Evolutionary conservation across 2,888 invertebrate genomes (phyloP).

Genomic region (Tuta absoluta): DNA sequence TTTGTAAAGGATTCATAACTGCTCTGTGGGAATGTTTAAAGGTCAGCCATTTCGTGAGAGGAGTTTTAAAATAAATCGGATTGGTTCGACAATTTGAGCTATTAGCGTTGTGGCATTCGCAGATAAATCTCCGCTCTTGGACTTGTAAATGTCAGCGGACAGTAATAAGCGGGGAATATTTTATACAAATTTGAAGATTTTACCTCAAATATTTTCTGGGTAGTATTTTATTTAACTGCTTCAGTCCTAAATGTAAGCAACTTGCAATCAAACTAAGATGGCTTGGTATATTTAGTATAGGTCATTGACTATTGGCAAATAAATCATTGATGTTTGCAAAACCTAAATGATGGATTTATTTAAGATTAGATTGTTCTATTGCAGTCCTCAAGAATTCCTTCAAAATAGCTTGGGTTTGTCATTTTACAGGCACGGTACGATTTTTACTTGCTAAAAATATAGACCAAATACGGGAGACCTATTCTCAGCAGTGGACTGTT

Average conservation of each 20-base stretch:
- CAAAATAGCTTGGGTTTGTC: background rate
- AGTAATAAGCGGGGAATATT: slow-evolving; percentile 28
- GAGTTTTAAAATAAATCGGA: slow-evolving; percentile 50
- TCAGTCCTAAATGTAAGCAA: background rate
- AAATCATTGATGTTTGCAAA: background rate
- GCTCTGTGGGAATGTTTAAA: slow-evolving; percentile 36
- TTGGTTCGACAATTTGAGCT: slow-evolving; percentile 52
- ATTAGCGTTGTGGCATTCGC: slow-evolving; percentile 40
- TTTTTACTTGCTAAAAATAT: background rate
- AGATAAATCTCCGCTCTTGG: slow-evolving; percentile 43
- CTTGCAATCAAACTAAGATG: background rate
- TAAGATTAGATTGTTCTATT: background rate
- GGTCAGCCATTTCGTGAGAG: slow-evolving; percentile 48
- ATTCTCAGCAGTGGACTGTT: too few relatives aligned
- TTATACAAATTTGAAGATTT: slow-evolving; percentile 13
- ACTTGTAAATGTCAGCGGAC: slow-evolving; percentile 48
- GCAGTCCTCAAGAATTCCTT: background rate
- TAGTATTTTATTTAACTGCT: background rate
- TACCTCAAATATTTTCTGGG: background rate
- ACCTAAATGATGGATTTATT: background rate
- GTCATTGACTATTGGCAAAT: slow-evolving; percentile 1
- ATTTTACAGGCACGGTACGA: background rate
- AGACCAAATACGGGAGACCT: too few relatives aligned
- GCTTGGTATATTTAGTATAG: too few relatives aligned
- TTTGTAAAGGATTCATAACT: slow-evolving; percentile 40